Percentiles rank a stretch among this genome's conserved stretches.
Conservation (phyloP, 1,140 invertebrate genomes). For the Sycobia sp. region DNA sequence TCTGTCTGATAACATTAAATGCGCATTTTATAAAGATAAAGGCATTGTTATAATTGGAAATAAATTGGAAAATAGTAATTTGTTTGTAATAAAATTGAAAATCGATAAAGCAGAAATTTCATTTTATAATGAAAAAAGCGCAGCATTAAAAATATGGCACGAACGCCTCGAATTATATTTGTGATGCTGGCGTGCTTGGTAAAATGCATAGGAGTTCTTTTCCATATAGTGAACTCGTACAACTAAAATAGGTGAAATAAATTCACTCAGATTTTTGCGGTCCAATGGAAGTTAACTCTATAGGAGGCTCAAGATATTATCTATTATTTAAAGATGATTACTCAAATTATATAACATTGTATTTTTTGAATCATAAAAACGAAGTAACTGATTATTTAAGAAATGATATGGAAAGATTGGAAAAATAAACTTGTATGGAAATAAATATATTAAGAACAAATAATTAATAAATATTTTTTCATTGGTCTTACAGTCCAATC, state of each 20-base stretch:
- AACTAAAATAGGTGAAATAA: slow-evolving; percentile 44
- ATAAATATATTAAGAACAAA: slow-evolving; percentile 24
- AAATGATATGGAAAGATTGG: slow-evolving; percentile 27
- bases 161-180: slow-evolving; percentile 54
- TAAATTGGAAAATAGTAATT: not conserved
- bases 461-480: too few species aligned
- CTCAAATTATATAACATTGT: slow-evolving; percentile 26
- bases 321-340: slow-evolving; percentile 55
- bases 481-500: too few species aligned
- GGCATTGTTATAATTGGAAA: slow-evolving; percentile 26
- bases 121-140: too few species aligned
- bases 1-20: not conserved
- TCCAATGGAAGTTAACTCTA: slow-evolving; percentile 53
- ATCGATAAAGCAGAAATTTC: not conserved
- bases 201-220: slow-evolving; percentile 51
- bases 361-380: slow-evolving; percentile 35
- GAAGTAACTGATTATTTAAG: slow-evolving; percentile 43
- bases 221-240: slow-evolving; percentile 39
- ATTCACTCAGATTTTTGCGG: slow-evolving; percentile 58
- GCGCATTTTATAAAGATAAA: slow-evolving; percentile 6
- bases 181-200: slow-evolving; percentile 52
- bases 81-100: slow-evolving; percentile 30
- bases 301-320: slow-evolving; percentile 48
- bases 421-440: slow-evolving; percentile 39
- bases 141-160: slow-evolving; percentile 43